These are phyloP conservation scores for Sphenodon punctatus DNA, from an alignment of 2,797 vertebrate species.

Conservation along the genomic window DNA sequence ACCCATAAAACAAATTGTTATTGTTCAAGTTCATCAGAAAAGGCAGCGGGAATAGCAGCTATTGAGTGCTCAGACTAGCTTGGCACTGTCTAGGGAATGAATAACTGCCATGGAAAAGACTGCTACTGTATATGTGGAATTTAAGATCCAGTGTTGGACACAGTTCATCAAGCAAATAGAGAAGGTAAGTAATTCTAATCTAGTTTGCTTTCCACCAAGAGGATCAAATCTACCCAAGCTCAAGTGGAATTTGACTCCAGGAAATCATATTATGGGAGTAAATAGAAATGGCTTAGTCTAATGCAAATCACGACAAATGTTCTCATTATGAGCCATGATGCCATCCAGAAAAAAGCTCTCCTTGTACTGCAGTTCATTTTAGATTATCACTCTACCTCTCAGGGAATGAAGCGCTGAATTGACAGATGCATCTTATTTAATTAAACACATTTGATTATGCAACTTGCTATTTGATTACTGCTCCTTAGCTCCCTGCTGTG, in stretches of 20 bases:
- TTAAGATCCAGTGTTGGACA: too few species aligned
- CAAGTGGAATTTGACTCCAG: slow-evolving; percentile 43
- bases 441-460: neutral
- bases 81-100: neutral
- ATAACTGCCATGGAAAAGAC: slow-evolving; percentile 2
- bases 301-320: slow-evolving; percentile 15
- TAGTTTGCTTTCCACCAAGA: neutral
- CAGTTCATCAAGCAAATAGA: neutral
- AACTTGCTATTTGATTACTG: neutral
- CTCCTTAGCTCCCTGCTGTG: neutral
- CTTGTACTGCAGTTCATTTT: neutral
- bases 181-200: neutral
- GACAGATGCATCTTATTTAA: slow-evolving; percentile 19
- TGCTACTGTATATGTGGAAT: slow-evolving; percentile 9
- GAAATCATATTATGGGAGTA: slow-evolving; percentile 10
- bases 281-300: neutral
- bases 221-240: slow-evolving; percentile 43
- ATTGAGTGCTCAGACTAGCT: neutral
- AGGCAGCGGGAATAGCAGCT: slow-evolving; percentile 41
- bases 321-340: slow-evolving; percentile 17
- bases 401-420: neutral
- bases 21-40: slow-evolving; percentile 30
- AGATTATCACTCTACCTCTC: neutral
- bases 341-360: neutral
- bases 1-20: slow-evolving; percentile 53